Base-by-base conservation (phyloP, 2,113 vertebrate genomes). In the Formicarius rufipectus region DNA sequence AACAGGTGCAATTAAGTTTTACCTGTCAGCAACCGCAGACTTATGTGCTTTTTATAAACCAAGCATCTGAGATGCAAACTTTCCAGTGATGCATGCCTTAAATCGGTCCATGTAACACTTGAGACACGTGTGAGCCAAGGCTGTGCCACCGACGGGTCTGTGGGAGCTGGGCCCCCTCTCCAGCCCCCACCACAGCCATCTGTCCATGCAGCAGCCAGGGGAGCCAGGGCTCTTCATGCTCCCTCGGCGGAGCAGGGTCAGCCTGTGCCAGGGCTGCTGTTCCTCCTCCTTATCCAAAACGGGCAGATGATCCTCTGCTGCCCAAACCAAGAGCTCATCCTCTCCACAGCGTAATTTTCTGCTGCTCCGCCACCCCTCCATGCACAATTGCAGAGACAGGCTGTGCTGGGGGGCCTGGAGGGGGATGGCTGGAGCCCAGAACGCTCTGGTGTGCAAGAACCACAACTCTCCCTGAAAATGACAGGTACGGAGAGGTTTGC, bases 61-160 rank as follows among this genome's bases (percentile, higher is more conserved):
- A 17, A n/a, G 80, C 52, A 67, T 13, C 42, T 0, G 6, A 67
- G 72, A 79, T 62, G 22, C 58, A 28, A 84, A 35, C 74, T 63
- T 27, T 25, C 10, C 59, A 31, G 66, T 0, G 28, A n/a, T 0
- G 9, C 22, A 4, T 2, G 9, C 33, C 49, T 66, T 5, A 19
- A 24, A 50, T 1, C 0, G 7, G n/a, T 8, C 49, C n/a, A 0
- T 0, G 19, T 20, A 39, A 33, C 37, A 5, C 1, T 1, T 1
- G 14, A 76, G 79, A 33, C 0, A 2, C 0, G 1, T 1, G 2
- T 6, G 21, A 45, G 62, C 20, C 0, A 11, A 56, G 59, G 55
- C 55, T 55, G 47, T 64, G 62, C 15, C 47, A 31, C 25, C 8
- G 1, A 2, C 3, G 55, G 63, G 35, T 47, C 40, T 76, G 55